These are phyloP conservation scores for Pectinophora gossypiella DNA, from an alignment of 1,140 invertebrate species.

Conservation along the genomic window DNA sequence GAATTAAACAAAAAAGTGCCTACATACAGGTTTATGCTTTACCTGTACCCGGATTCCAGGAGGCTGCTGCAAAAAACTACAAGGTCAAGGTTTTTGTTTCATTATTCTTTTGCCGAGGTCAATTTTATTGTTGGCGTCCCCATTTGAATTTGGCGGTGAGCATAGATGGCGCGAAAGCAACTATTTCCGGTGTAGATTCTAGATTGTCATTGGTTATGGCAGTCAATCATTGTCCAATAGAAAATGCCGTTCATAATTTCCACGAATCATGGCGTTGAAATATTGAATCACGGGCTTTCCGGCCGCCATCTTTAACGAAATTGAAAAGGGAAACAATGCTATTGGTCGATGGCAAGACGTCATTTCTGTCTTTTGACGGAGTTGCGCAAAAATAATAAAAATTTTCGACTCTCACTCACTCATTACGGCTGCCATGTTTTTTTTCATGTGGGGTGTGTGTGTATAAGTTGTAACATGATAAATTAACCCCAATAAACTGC, in stretches of 20 bases:
- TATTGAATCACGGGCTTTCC: slow-evolving; percentile 35
- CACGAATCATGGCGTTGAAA: slow-evolving; percentile 44
- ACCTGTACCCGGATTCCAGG: too few species aligned
- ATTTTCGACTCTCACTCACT: slow-evolving; percentile 67
- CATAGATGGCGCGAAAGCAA: slow-evolving; percentile 31
- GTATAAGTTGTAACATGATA: slow-evolving; percentile 67
- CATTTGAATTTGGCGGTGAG: slow-evolving; percentile 6
- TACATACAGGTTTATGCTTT: too few species aligned
- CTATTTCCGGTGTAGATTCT: slow-evolving; percentile 12
- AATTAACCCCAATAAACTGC: slow-evolving; percentile 61
- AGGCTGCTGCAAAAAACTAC: background rate
- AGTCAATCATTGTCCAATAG: slow-evolving; percentile 26
- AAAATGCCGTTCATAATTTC: slow-evolving; percentile 18
- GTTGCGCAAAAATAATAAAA: slow-evolving; percentile 64
- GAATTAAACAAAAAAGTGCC: too few species aligned
- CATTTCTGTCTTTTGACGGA: slow-evolving; percentile 64
- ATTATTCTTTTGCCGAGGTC: background rate
- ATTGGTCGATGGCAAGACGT: slow-evolving; percentile 63
- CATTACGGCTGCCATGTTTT: slow-evolving; percentile 72
- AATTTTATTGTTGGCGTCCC: background rate
- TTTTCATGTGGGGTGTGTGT: slow-evolving; percentile 73
- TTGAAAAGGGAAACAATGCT: slow-evolving; percentile 42
- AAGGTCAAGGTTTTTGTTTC: background rate
- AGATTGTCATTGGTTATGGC: slow-evolving; percentile 22
- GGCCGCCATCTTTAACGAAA: slow-evolving; percentile 59